Percentiles rank a stretch among this genome's conserved stretches.
phyloP scores from a whole-genome alignment of 2,888 invertebrate species.

The Volucella inflata region DNA sequence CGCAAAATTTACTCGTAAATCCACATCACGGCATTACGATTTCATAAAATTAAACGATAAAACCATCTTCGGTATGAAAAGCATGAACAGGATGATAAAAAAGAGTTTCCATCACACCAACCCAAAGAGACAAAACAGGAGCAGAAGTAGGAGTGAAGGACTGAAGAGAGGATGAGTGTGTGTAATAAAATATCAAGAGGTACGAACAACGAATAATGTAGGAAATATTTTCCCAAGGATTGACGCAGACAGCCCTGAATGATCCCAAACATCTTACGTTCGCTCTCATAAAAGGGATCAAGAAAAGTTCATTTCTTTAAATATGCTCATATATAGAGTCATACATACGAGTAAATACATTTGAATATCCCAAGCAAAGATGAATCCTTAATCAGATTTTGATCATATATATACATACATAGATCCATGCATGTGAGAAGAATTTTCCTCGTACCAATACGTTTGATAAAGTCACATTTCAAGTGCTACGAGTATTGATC shows the following conservation, averaged over 20 bases:
- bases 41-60: conserved; percentile 60
- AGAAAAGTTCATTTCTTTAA: conserved; percentile 7
- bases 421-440: no score
- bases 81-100: conserved; percentile 2
- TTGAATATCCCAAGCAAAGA: background rate
- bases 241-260: conserved; percentile 26
- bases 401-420: background rate
- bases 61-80: conserved; percentile 23
- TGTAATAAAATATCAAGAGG: conserved; percentile 42
- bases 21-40: conserved; percentile 25
- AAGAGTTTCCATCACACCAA: conserved; percentile 18
- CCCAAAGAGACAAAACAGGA: background rate
- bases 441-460: background rate
- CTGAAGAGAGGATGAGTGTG: background rate
- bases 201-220: conserved; percentile 1
- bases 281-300: conserved; percentile 19
- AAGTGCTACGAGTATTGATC: conserved; percentile 36
- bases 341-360: no score
- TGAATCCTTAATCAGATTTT: conserved; percentile 38
- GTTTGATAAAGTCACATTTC: background rate
- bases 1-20: background rate
- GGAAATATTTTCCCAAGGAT: conserved; percentile 19
- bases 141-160: background rate
- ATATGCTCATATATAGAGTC: background rate
- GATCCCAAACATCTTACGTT: background rate